A percentile compares a stretch with the other conserved stretches of the same genome.
These are phyloP conservation scores for Drosophila ezoana DNA, from an alignment of 2,888 invertebrate genomes.

Conservation along the genomic window DNA sequence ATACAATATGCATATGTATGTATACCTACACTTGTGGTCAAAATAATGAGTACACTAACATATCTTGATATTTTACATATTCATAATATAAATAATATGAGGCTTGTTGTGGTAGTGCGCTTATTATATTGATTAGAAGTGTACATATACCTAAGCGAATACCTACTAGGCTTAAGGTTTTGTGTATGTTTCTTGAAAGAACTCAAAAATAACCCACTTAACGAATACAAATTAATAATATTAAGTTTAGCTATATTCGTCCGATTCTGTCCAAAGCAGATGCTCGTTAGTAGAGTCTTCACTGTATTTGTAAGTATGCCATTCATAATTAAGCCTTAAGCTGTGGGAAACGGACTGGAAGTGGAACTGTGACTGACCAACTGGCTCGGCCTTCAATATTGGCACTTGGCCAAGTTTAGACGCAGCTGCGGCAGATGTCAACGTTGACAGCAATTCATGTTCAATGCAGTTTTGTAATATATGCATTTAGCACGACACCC, in stretches of 20 bases:
- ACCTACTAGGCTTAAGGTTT: too few relatives aligned
- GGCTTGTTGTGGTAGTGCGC: too few relatives aligned
- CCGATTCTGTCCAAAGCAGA: too few relatives aligned
- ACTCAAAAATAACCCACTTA: too few relatives aligned
- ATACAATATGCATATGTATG: neutral
- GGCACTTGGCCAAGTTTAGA: slow-evolving; percentile 57
- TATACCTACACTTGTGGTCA: neutral
- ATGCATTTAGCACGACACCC: neutral
- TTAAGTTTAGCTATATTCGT: too few relatives aligned
- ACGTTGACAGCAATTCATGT: slow-evolving; percentile 58
- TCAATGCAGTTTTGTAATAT: slow-evolving; percentile 21
- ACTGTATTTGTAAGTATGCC: too few relatives aligned
- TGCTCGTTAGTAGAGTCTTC: too few relatives aligned
- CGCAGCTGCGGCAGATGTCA: slow-evolving; percentile 67
- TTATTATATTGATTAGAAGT: too few relatives aligned
- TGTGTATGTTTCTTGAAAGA: too few relatives aligned
- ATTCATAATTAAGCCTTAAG: neutral
- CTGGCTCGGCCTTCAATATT: slow-evolving; percentile 30
- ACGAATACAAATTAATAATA: too few relatives aligned
- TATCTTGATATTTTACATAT: neutral
- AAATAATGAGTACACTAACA: neutral
- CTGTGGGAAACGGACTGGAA: neutral
- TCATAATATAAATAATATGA: neutral
- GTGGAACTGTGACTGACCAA: slow-evolving; percentile 17
- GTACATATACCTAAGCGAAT: too few relatives aligned